Conservation (phyloP, 2,113 vertebrate genomes). For the Typhlomys cinereus region DNA sequence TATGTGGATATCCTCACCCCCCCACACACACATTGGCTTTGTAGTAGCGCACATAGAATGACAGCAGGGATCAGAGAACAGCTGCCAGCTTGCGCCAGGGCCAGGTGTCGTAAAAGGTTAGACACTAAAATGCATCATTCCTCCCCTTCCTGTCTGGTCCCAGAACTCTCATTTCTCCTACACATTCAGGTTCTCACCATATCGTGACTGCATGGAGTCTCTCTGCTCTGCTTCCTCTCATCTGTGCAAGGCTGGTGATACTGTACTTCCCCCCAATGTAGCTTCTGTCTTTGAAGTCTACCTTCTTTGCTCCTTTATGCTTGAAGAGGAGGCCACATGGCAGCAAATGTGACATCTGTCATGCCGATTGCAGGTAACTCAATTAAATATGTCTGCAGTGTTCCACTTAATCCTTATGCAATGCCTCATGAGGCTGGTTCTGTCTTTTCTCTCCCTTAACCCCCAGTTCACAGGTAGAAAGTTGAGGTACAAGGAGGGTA, state of each 20-base stretch:
- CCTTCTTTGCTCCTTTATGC: not conserved
- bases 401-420: not conserved
- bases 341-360: not conserved
- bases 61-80: not conserved
- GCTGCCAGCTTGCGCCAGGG: not conserved
- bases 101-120: not conserved
- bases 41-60: not conserved
- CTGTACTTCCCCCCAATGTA: not conserved
- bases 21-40: no score
- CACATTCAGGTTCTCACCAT: not conserved
- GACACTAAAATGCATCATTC: not conserved
- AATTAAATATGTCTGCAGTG: fast-evolving
- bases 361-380: fast-evolving
- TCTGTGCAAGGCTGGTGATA: not conserved
- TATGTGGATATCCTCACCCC: no score
- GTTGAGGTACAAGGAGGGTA: not conserved
- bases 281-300: not conserved
- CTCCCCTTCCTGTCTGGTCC: not conserved
- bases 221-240: not conserved
- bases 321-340: not conserved
- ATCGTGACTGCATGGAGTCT: not conserved
- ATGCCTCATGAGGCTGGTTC: not conserved
- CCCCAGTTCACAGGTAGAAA: not conserved
- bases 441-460: not conserved
- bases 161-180: not conserved